Base-by-base conservation (phyloP, 1,140 invertebrate species). In the Oreohelix idahoensis region DNA sequence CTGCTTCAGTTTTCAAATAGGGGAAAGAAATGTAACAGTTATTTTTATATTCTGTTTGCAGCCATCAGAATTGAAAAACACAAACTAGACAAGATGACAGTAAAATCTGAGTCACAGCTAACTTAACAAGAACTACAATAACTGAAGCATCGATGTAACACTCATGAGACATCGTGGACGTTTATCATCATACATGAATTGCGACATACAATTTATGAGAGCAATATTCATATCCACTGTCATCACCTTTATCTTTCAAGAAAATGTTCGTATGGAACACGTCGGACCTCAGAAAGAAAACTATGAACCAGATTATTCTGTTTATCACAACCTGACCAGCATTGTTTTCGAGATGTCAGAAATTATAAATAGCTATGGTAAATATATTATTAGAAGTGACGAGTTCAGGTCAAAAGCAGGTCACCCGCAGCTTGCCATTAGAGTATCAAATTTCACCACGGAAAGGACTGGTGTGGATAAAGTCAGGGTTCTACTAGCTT, bases 401-500 rank as follows among this genome's bases (percentile, higher is more conserved):
- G 69, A 83, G 17, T 89, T 86, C 83, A 63, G 73, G 26, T 92
- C 91, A 11, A 86, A 84, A 79, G 15, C 86, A 13, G 85, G 86
- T 13, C 53, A 75, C 70, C 79, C 87, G 35, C 90, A 91, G 70
- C 79, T 89, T 29, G 63, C 91, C n/a, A 53, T 90, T 15, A 87
- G 86, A 38, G 76, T 92, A 29, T 89, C 87, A 69, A 90, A 91
- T 75, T 91, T 90, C 84, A 86, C 71, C 17, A n/a, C 38, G 42
- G 63, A 82, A 39, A 49, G 75, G 35, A 66, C 73, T 17, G 2
- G 69, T 76, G 42, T 66, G 78, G 81, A 84, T 2, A 89, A 88
- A 85, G 39, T 89, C 4, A 88, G 87, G 84, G 77, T 92, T 32
- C 83, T 92, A 42, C 78, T 92, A 23, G 89, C 90, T n/a, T 92